phyloP scores from a whole-genome alignment of 1,140 invertebrate genomes.

The Drosophila insularis region DNA sequence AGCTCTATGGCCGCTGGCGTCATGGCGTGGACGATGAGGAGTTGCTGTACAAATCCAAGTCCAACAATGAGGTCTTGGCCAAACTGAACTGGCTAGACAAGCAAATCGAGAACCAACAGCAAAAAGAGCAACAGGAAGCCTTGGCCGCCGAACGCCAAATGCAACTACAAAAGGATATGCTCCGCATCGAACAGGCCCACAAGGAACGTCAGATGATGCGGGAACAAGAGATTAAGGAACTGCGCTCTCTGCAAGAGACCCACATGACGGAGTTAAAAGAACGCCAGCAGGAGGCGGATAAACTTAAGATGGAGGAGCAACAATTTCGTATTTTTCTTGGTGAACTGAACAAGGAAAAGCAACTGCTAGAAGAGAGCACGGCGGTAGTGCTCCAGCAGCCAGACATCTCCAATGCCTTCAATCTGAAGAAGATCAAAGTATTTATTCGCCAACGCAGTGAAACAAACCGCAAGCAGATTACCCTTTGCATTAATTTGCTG shows the following conservation, averaged over 20 bases:
- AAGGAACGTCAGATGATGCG: conserved; percentile 68
- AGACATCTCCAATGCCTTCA: conserved; percentile 50
- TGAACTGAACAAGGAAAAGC: conserved; percentile 67
- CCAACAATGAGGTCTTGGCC: conserved; percentile 80
- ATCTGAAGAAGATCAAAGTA: conserved; percentile 75
- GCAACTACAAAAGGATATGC: conserved; percentile 78
- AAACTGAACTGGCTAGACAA: conserved; percentile 84
- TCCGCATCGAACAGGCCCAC: conserved; percentile 64
- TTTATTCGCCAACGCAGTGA: conserved; percentile 73
- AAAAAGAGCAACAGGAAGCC: conserved; percentile 82
- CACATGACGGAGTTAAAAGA: conserved; percentile 69
- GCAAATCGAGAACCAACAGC: conserved; percentile 82
- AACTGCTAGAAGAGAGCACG: conserved; percentile 65
- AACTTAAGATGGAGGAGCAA: conserved; percentile 65
- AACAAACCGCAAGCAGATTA: conserved; percentile 64
- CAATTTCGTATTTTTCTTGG: conserved; percentile 54
- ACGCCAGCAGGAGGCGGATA: conserved; percentile 61
- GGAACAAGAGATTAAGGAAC: conserved; percentile 69
- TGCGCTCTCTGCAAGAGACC: conserved; percentile 66
- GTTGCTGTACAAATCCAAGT: conserved; percentile 77
- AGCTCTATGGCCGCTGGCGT: conserved; percentile 83
- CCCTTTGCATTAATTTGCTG: conserved; percentile 62
- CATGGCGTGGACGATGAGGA: conserved; percentile 75
- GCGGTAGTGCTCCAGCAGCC: conserved; percentile 38
- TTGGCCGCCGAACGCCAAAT: conserved; percentile 72